A percentile compares a stretch with the other conserved stretches of the same genome.
Conservation (phyloP, 2,113 vertebrate genomes). For the Anoura caudifer region DNA sequence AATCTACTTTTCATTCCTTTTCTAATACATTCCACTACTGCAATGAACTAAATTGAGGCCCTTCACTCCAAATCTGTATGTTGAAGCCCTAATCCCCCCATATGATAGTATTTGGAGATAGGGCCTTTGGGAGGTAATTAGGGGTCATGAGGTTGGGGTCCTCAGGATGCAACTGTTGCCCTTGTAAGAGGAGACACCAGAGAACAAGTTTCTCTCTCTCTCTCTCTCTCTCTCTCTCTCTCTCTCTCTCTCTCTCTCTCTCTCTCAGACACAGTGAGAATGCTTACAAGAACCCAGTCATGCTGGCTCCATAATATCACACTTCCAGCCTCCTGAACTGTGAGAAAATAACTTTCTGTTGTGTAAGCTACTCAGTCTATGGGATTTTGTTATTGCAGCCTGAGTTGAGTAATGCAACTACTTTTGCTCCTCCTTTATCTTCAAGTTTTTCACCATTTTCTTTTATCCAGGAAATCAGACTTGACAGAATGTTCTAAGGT, state of each 20-base stretch:
- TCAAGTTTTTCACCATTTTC: neutral
- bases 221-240: neutral
- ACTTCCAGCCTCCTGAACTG: neutral
- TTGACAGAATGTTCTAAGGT: constrained; percentile 6
- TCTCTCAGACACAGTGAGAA: neutral
- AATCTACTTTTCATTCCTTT: neutral
- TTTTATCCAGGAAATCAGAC: neutral
- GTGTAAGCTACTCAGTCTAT: neutral
- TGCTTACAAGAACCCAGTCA: neutral
- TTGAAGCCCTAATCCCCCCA: neutral
- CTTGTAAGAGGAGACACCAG: neutral
- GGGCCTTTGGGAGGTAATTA: neutral
- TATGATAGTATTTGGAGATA: neutral
- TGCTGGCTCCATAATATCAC: neutral
- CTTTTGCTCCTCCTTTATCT: neutral
- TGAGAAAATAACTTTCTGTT: neutral
- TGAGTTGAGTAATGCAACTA: neutral
- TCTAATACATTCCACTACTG: neutral
- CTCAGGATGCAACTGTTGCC: neutral
- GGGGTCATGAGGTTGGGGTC: neutral
- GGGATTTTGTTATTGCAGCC: neutral
- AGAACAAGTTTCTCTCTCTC: neutral
- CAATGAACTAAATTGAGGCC: neutral
- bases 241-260: neutral
- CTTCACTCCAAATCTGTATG: neutral